Evolutionary conservation across 2,888 invertebrate genomes (phyloP), one percentile per base, ranked within the genome.

Genomic region (Hipparchia sbordonii): DNA sequence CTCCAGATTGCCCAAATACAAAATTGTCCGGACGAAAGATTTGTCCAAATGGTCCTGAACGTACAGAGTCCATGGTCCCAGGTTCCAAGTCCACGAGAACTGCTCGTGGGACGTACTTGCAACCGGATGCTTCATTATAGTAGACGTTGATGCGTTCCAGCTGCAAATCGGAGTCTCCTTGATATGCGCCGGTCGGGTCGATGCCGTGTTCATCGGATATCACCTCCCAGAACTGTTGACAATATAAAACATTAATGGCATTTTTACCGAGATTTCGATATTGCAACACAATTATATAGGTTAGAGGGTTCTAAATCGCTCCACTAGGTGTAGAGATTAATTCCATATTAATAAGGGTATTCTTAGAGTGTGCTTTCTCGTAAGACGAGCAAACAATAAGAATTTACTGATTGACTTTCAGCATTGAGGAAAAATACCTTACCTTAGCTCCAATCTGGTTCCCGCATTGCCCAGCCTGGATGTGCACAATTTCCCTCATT

Each of bases 401-500:
- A 48, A 48, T 23, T 23, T 23, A 23, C 1, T 1, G 7, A 6
- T 0, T 48, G 1, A 48, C 48, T 8, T 8, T 48, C 48, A 48
- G 48, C 48, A 48, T 4, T 48, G 8, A 48, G 48, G 48, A 48
- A 48, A 48, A 48, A 23, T 23, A 51, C n/a, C 45, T 48, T 87
- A 96, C 96, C 95, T 96, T 96, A 70, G 96, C 96, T 81, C 96
- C 97, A 82, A 97, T 96, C 91, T 97, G 97, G 95, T 89, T 89
- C n/a, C 89, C 89, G 79, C 89, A 89, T 82, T 87, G 87, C 73
- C 89, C 89, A 74, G 86, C 96, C 88, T 97, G 96, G 81, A 97
- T 94, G 89, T 96, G 96, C 80, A 97, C 96, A 87, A 97, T 97
- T 95, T 97, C 97, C 93, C 96, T 95, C 97, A 97, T 96, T 78